phyloP scores from a whole-genome alignment of 2,113 vertebrate species.

The Nothobranchius furzeri region DNA sequence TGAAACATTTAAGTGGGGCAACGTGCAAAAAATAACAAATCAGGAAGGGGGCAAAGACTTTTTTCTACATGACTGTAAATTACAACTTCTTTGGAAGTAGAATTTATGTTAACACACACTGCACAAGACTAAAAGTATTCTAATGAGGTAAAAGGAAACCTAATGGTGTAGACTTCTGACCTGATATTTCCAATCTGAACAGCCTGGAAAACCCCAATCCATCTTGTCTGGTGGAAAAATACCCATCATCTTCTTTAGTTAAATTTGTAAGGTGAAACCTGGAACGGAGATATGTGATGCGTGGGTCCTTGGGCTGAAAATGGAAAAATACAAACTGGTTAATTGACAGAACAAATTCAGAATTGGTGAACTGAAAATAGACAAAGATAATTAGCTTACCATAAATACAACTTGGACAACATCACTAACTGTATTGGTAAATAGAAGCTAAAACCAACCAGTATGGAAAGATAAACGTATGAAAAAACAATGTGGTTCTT shows the following conservation, averaged over 20 bases:
- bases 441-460: not conserved
- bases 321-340: conserved; percentile 13
- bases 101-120: not conserved
- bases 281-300: fast-evolving
- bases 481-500: not conserved
- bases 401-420: not conserved
- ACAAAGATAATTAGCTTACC: not conserved
- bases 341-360: not conserved
- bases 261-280: conserved; percentile 7
- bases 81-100: too few relatives aligned
- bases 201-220: fast-evolving
- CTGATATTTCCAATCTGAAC: conserved; percentile 12
- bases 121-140: too few relatives aligned
- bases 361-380: not conserved
- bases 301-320: conserved; percentile 38
- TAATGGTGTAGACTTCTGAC: conserved; percentile 33
- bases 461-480: too few relatives aligned
- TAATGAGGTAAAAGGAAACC: not conserved
- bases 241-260: conserved; percentile 42
- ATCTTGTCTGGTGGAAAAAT: fast-evolving
- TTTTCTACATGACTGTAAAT: too few relatives aligned
- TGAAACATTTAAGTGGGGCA: too few relatives aligned
- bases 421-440: not conserved
- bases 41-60: too few relatives aligned
- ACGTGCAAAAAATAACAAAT: too few relatives aligned